Evolutionary conservation across 2,113 vertebrate genomes (phyloP).

Genomic region (Mugil cephalus): DNA sequence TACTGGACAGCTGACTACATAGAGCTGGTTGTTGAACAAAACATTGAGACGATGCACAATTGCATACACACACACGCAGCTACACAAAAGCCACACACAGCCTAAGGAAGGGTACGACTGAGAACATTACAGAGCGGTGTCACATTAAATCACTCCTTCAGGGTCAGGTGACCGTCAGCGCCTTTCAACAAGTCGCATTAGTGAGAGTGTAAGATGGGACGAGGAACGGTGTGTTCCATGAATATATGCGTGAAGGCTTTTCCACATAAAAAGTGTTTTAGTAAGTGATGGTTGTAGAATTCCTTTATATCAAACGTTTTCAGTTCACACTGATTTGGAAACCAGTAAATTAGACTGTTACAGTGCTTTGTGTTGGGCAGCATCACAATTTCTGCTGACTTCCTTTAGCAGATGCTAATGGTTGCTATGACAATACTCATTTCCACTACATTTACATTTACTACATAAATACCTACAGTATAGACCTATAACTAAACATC

Average conservation of each 20-base stretch:
- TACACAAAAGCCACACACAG: constrained; percentile 30
- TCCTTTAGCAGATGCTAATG: no score
- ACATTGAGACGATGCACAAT: constrained; percentile 59
- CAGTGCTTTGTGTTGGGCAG: no score
- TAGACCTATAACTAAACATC: no score
- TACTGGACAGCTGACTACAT: constrained; percentile 78
- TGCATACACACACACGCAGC: constrained; percentile 1
- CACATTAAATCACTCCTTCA: constrained; percentile 64
- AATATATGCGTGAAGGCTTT: background rate
- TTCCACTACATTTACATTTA: no score
- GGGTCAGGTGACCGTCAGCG: constrained; percentile 58
- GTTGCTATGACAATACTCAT: no score
- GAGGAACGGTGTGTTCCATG: background rate
- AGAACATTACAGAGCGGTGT: constrained; percentile 45
- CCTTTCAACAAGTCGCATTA: constrained; percentile 37
- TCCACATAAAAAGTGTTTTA: background rate
- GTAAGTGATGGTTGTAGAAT: background rate
- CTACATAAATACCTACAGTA: no score
- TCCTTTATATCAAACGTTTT: background rate
- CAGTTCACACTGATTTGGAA: background rate
- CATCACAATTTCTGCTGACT: no score
- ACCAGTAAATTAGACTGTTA: no score
- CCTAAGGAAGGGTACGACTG: constrained; percentile 49
- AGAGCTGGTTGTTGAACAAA: constrained; percentile 77
- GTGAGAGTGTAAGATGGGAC: constrained; percentile 6